Conservation (phyloP, 2,113 vertebrate genomes). For the Heloderma charlesbogerti region DNA sequence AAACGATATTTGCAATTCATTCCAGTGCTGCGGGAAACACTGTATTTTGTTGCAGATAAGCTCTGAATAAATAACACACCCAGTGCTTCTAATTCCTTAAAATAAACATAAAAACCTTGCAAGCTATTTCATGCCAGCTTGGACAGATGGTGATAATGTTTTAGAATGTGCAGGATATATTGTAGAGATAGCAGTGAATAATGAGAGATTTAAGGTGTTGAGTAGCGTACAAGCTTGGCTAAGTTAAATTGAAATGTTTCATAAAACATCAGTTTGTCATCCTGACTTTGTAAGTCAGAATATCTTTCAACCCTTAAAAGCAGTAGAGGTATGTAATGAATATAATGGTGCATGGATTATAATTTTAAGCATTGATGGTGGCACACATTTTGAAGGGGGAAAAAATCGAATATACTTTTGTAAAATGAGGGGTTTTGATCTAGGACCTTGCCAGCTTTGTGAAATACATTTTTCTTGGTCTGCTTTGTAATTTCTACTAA, state of each 20-base stretch:
- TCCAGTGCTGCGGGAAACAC: constrained; percentile 42
- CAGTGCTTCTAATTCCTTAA: constrained; percentile 72
- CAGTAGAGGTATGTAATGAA: constrained; percentile 37
- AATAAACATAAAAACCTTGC: constrained; percentile 68
- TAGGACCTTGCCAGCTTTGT: neutral
- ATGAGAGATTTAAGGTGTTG: constrained; percentile 34
- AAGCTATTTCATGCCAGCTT: constrained; percentile 73
- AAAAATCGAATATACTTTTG: neutral
- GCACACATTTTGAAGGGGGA: constrained; percentile 5
- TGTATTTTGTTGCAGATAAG: constrained; percentile 62
- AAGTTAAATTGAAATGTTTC: constrained; percentile 62
- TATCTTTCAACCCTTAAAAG: constrained; percentile 44
- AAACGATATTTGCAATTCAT: constrained; percentile 53
- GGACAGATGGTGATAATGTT: constrained; percentile 65
- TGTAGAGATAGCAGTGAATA: constrained; percentile 40
- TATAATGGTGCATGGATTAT: constrained; percentile 3
- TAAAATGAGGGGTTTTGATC: neutral
- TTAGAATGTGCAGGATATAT: constrained; percentile 57
- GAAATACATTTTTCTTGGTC: neutral
- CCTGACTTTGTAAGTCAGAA: constrained; percentile 42
- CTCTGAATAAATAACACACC: constrained; percentile 69
- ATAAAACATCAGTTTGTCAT: constrained; percentile 39
- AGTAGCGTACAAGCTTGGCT: constrained; percentile 38
- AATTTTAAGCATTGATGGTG: constrained; percentile 1
- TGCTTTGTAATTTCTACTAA: constrained; percentile 36